Evolutionary conservation across 2,888 invertebrate genomes (phyloP), one percentile per base, ranked within the genome.

Genomic region (Cyclophora punctaria): DNA sequence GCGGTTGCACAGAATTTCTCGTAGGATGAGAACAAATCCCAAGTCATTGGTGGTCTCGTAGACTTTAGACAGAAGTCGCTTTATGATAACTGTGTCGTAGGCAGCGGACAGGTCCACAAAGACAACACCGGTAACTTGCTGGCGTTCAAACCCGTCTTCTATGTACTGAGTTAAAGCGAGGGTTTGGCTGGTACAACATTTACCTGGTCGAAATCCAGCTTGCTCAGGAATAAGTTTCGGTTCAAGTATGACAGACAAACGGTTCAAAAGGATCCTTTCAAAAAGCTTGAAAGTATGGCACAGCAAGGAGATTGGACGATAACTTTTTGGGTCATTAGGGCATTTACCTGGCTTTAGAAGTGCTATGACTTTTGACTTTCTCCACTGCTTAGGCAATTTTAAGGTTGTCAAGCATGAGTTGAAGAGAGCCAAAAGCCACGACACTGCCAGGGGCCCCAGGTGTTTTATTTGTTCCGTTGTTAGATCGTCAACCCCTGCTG

Each of bases 381-480:
- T 41, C 47, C 47, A 47, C n/a, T 5, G 5, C 33, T 47, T 42
- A 4, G 41, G 47, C 7, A 47, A 34, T 7, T 34, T 34, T 3
- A 5, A 3, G 5, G 33, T 3, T 34, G 34, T 34, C 5, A 47
- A 5, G 35, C 46, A 46, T 6, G 20, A 5, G 34, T 40, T 48
- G 37, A 35, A 48, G n/a, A 44, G 3, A 44, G 41, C 44, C 48
- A 48, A 2, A 20, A 20, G 20, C 20, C 20, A 20, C 20, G 40
- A 35, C 2, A 48, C 44, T 7, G 40, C 7, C 20, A 41, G 51
- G 3, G 46, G 20, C 20, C 20, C 44, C 2, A 52, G 33, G 5
- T 52, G 44, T 44, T 52, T 46, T 6, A 48, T 5, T 33, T 52
- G 51, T 41, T 52, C 48, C 2, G 48, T 41, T 2, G 48, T 43